Evolutionary conservation across 2,113 vertebrate genomes (phyloP).

Genomic region (Trogon melanurus): DNA sequence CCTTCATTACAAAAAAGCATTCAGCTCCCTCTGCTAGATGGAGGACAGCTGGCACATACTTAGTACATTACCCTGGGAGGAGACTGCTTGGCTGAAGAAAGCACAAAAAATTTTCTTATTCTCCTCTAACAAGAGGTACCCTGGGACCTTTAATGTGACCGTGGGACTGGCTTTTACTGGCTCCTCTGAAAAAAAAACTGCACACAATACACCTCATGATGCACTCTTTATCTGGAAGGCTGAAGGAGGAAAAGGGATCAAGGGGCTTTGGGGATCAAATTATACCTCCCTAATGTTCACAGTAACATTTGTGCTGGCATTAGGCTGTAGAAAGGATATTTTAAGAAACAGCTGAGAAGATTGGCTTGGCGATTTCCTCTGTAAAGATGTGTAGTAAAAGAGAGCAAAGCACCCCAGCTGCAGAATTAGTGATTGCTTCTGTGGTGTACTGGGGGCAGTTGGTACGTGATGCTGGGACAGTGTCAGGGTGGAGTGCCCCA

Average conservation of each 20-base stretch:
- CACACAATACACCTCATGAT: background rate
- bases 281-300: background rate
- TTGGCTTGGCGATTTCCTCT: background rate
- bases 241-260: background rate
- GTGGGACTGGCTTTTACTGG: background rate
- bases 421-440: background rate
- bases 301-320: background rate
- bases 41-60: conserved; percentile 44
- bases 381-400: background rate
- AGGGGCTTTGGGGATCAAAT: background rate
- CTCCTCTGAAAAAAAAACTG: conserved; percentile 2
- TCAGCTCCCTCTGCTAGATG: conserved; percentile 2
- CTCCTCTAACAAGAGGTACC: background rate
- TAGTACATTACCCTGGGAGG: background rate
- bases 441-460: background rate
- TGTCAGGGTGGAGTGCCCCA: background rate
- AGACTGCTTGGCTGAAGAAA: background rate
- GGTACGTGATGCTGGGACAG: rapidly evolving
- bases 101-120: background rate
- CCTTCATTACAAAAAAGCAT: background rate
- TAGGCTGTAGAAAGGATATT: background rate
- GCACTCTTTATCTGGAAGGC: background rate
- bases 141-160: conserved; percentile 11
- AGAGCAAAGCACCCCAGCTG: background rate
- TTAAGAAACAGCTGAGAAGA: background rate